Evolutionary conservation across 2,113 vertebrate species (phyloP).

Genomic region (Nothoprocta pentlandii): DNA sequence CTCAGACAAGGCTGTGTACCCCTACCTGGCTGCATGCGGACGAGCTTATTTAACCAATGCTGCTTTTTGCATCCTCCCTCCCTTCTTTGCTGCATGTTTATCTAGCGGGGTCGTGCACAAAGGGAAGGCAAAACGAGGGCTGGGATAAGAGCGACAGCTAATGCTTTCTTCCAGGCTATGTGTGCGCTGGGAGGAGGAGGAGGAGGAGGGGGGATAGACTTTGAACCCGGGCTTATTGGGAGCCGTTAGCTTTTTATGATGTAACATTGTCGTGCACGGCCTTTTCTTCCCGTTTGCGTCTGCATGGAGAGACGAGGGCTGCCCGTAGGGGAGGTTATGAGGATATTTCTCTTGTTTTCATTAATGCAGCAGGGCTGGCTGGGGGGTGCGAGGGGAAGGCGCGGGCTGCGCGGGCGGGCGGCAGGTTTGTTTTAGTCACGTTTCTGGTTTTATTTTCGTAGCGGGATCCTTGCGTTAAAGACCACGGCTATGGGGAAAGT

Average conservation of each 20-base stretch:
- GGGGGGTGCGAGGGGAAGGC: not conserved
- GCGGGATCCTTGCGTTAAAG: constrained; percentile 69
- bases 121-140: not conserved
- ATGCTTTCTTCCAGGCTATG: not conserved
- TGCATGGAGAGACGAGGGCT: constrained; percentile 20
- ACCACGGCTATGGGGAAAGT: constrained; percentile 66
- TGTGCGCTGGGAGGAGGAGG: not conserved
- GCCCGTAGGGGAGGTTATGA: not conserved
- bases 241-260: constrained; percentile 27
- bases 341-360: constrained; percentile 40
- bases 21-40: constrained; percentile 55
- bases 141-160: not conserved
- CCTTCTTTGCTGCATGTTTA: constrained; percentile 8
- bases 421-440: constrained; percentile 27
- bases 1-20: not conserved
- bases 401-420: constrained; percentile 6
- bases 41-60: not conserved
- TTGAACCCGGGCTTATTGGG: constrained; percentile 48
- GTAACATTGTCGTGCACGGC: not conserved
- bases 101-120: not conserved
- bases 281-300: not conserved
- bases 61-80: not conserved
- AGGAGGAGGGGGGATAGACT: constrained; percentile 2
- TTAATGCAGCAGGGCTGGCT: not conserved
- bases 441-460: constrained; percentile 71